Evolutionary conservation across 2,113 vertebrate genomes (phyloP).

Genomic region (Tragulus kanchil): DNA sequence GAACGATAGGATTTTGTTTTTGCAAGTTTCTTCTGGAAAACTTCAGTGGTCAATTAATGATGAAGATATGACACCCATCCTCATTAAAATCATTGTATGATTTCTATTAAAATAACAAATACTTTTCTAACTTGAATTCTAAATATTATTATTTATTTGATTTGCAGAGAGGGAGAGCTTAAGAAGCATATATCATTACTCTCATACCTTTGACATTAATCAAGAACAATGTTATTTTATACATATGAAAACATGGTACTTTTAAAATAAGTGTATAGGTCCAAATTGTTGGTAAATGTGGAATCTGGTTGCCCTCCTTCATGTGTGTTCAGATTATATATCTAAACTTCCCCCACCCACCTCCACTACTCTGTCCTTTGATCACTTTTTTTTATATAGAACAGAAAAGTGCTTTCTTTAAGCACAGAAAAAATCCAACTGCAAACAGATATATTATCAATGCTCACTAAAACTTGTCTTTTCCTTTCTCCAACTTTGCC

Average conservation of each 20-base stretch:
- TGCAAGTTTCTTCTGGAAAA: constrained; percentile 16
- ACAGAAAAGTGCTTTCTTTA: constrained; percentile 6
- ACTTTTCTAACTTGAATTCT: neutral
- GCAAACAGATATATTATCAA: constrained; percentile 63
- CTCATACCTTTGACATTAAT: constrained; percentile 31
- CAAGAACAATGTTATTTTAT: constrained; percentile 61
- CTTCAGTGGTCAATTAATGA: neutral
- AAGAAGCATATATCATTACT: neutral
- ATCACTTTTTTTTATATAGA: neutral
- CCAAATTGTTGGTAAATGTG: neutral
- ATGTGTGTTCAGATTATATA: neutral
- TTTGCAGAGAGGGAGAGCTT: neutral
- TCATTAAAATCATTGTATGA: neutral
- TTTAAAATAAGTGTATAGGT: constrained; percentile 57
- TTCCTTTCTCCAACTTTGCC: constrained; percentile 68
- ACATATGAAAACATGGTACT: constrained; percentile 36
- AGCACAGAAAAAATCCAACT: constrained; percentile 56
- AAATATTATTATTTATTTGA: neutral
- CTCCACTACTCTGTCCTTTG: neutral
- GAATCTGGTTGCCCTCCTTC: constrained; percentile 16
- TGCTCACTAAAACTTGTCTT: constrained; percentile 73
- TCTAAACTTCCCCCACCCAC: neutral
- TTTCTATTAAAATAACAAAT: neutral
- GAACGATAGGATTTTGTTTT: neutral
- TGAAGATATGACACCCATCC: neutral